phyloP scores from a whole-genome alignment of 2,113 vertebrate genomes.

The Ursus arctos region DNA sequence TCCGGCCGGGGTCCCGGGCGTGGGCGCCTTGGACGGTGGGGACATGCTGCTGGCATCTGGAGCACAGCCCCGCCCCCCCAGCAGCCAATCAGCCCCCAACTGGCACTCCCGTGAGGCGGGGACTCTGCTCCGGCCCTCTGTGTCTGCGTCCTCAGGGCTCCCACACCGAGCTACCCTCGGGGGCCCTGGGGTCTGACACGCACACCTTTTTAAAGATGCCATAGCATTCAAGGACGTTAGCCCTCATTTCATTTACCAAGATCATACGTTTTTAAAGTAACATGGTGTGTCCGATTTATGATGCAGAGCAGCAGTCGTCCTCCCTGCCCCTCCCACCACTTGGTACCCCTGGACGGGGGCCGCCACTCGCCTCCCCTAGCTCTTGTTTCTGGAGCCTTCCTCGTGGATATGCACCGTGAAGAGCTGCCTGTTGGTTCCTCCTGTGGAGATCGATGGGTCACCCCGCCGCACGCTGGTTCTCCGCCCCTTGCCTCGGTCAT shows the following conservation, averaged over 20 bases:
- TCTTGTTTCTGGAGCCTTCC: not conserved
- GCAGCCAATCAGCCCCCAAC: rapidly evolving
- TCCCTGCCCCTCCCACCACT: not conserved
- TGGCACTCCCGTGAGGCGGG: rapidly evolving
- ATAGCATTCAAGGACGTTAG: no score
- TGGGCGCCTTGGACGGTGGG: not conserved
- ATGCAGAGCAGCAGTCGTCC: no score
- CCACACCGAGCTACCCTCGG: rapidly evolving
- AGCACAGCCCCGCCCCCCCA: no score
- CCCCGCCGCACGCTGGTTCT: not conserved
- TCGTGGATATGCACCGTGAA: not conserved
- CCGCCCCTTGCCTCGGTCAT: not conserved
- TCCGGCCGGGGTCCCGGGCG: not conserved
- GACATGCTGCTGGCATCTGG: rapidly evolving
- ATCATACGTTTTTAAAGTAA: not conserved
- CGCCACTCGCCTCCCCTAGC: not conserved
- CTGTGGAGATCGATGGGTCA: no score
- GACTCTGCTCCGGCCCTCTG: rapidly evolving
- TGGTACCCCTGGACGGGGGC: not conserved
- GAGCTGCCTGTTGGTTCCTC: not conserved
- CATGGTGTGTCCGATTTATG: rapidly evolving
- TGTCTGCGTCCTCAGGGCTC: rapidly evolving
- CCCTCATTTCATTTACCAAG: not conserved
- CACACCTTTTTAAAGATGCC: not conserved
- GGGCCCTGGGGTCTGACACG: rapidly evolving